Base-by-base conservation (phyloP, 2,888 invertebrate species). In the Drosophila falleni region DNA sequence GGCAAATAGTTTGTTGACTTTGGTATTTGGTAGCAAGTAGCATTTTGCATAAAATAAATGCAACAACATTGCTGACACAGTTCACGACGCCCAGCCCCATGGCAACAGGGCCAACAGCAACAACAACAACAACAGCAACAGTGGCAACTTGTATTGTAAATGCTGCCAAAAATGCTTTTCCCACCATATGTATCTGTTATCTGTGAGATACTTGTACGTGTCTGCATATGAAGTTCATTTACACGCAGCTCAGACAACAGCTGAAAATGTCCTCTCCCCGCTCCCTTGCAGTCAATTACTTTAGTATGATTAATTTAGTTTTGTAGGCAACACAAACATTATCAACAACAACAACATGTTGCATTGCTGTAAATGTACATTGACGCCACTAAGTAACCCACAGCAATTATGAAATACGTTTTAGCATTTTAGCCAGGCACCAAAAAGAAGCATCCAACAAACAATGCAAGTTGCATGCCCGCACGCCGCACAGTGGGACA, bases 101-200 rank as follows among this genome's bases (percentile, higher is more conserved):
- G 44, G 55, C 61, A 56, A 49, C 59, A 62, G 47, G 16, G 10
- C 49, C 29, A 29, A 1, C 29, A 8, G 8, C 29, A 29, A 29
- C 29, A 29, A 1, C 4, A 29, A 29, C 29, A 49, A 47, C 50
- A 60, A 26, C 33, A 54, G 44, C 44, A 49, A 31, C 53, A 58
- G 39, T 19, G 10, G 53, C 55, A 46, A 49, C 54, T 67, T 55
- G 74, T 64, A 74, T 70, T 55, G 71, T 62, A 74, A 72, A 58
- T 58, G 86, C 81, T 87, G 80, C 82, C 86, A 87, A 87, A 87
- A 88, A 78, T 70, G 80, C 78, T 83, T 86, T 87, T 86, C 89
- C 84, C 85, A 86, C 80, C 74, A 33, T 55, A 4, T 23, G 23
- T 23, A 4, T 35, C 54, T 62, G 49, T 67, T 77, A 73, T 74